phyloP scores from a whole-genome alignment of 2,888 invertebrate species.

The Tetanocera ferruginea region DNA sequence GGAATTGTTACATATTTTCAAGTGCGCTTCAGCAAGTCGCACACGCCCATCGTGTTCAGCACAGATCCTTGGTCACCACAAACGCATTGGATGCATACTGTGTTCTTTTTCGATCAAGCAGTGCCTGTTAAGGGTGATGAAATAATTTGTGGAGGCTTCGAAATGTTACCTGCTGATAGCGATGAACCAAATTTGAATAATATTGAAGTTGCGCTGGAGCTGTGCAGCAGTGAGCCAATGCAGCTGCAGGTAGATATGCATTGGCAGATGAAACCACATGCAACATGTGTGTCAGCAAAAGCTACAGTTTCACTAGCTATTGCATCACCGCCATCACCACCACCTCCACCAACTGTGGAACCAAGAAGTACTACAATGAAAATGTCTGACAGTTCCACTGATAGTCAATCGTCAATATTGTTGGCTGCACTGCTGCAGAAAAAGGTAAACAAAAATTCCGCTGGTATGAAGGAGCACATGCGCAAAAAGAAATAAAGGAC shows the following conservation, averaged over 20 bases:
- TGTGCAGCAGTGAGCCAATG: conserved; percentile 48
- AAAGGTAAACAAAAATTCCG: no score
- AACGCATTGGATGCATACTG: conserved; percentile 96
- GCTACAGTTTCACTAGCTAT: not conserved
- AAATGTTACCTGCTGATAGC: conserved; percentile 41
- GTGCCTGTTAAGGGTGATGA: conserved; percentile 92
- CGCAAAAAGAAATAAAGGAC: no score
- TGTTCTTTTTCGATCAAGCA: conserved; percentile 95
- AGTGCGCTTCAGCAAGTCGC: conserved; percentile 97
- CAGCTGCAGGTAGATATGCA: conserved; percentile 49
- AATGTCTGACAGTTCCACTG: no score
- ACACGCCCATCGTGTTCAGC: conserved; percentile 95
- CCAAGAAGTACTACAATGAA: not conserved
- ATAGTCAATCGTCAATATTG: no score
- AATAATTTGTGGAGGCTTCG: conserved; percentile 50
- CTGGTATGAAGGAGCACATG: no score
- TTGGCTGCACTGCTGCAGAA: no score
- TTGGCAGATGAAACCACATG: conserved; percentile 49
- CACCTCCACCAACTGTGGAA: not conserved
- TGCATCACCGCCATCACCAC: not conserved
- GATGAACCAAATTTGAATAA: conserved; percentile 42
- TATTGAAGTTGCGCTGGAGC: conserved; percentile 48
- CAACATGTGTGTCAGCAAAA: not conserved
- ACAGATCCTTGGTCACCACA: conserved; percentile 96
- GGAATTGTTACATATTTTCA: conserved; percentile 98